phyloP scores from a whole-genome alignment of 23 tunicate species.

The Oikopleura dioica region DNA sequence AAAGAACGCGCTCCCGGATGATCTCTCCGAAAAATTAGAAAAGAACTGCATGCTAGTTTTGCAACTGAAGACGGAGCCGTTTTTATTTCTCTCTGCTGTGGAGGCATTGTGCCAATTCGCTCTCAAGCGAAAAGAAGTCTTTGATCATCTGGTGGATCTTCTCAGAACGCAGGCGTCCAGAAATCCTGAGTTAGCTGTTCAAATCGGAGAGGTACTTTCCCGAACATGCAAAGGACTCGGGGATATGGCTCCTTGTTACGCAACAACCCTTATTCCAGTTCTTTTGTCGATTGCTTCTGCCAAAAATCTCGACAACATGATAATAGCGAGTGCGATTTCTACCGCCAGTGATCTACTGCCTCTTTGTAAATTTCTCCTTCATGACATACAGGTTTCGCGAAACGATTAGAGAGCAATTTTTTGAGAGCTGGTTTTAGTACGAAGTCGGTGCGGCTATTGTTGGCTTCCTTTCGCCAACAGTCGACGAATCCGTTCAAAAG shows the following conservation, averaged over 20 bases:
- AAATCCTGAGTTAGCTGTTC: background rate
- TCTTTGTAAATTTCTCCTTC: background rate
- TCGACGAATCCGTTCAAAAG: background rate
- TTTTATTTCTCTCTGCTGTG: too few species aligned
- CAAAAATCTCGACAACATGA: background rate
- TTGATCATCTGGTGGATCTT: too few species aligned
- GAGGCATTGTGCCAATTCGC: too few species aligned
- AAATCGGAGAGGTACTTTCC: background rate
- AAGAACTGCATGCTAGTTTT: too few species aligned
- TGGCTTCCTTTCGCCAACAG: background rate
- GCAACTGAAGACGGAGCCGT: too few species aligned
- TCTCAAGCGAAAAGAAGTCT: too few species aligned
- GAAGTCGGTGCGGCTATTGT: background rate
- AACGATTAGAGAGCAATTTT: background rate
- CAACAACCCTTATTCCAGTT: background rate
- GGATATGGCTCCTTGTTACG: slow-evolving; percentile 4
- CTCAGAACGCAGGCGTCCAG: background rate
- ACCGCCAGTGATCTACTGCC: background rate
- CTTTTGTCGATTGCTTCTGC: background rate
- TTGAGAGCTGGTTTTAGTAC: background rate
- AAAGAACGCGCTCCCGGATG: too few species aligned
- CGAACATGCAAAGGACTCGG: background rate
- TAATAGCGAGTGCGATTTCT: background rate
- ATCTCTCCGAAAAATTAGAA: too few species aligned
- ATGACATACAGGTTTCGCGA: background rate